phyloP scores from a whole-genome alignment of 2,113 vertebrate species.

The Lucifuga dentata region DNA sequence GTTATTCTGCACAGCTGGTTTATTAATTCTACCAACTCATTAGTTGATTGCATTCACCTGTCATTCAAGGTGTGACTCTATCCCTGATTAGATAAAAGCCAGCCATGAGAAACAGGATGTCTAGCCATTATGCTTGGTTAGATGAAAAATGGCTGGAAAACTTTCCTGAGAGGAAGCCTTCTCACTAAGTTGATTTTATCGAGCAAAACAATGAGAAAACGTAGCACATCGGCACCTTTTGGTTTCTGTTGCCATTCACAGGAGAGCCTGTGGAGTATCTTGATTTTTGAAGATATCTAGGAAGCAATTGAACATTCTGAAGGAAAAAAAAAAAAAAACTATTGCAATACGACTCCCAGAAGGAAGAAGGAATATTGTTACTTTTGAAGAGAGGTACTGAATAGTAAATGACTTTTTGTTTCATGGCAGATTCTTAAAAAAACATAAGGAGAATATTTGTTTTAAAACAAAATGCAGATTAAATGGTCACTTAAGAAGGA shows the following conservation, averaged over 20 bases:
- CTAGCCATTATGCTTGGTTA: neutral
- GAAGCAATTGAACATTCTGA: neutral
- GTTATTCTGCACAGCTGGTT: too few species aligned
- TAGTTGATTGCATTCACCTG: too few species aligned
- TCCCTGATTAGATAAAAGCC: constrained; percentile 8
- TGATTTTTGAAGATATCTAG: too few species aligned
- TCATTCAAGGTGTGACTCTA: too few species aligned
- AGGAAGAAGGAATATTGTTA: too few species aligned
- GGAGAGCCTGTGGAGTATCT: neutral
- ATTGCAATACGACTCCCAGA: too few species aligned
- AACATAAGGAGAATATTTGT: too few species aligned
- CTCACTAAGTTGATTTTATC: neutral
- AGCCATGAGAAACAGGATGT: neutral
- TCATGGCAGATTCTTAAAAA: too few species aligned
- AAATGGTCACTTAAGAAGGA: neutral
- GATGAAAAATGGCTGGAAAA: constrained; percentile 4
- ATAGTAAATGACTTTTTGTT: too few species aligned
- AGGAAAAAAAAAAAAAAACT: neutral
- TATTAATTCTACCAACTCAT: too few species aligned
- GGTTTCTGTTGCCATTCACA: neutral
- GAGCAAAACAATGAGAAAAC: neutral
- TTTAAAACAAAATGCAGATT: too few species aligned
- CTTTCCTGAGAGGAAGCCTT: constrained; percentile 1
- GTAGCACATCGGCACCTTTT: neutral
- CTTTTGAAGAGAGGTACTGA: too few species aligned